Conservation (phyloP, 2,797 vertebrate genomes). For the Anguilla pacifica region DNA sequence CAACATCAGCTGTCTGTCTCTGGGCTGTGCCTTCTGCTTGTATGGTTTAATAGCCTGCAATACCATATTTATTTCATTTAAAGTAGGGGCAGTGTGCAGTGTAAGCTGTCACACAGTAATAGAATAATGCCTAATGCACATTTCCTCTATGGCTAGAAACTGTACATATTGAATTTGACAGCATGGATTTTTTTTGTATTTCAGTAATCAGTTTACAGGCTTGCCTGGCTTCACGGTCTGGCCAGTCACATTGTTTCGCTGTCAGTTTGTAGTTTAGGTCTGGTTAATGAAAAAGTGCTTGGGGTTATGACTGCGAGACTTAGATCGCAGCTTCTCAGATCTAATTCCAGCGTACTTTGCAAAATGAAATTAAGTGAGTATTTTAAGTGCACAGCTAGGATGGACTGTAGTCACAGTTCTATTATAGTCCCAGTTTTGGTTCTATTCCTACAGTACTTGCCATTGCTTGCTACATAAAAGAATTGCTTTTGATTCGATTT, state of each 20-base stretch:
- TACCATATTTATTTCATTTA: conserved; percentile 18
- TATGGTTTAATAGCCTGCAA: not conserved
- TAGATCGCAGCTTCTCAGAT: not conserved
- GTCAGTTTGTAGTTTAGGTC: not conserved
- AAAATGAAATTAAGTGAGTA: not conserved
- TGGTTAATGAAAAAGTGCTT: not conserved
- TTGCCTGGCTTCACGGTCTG: not conserved
- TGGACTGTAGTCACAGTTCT: not conserved
- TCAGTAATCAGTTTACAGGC: not conserved
- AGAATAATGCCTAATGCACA: not conserved
- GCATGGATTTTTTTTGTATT: not conserved
- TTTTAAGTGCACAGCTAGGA: not conserved
- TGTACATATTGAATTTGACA: conserved; percentile 8
- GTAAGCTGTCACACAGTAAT: conserved; percentile 1
- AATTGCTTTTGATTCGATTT: not conserved
- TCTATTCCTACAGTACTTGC: not conserved
- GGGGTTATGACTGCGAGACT: not conserved
- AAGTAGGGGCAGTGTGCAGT: not conserved
- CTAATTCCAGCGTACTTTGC: not conserved
- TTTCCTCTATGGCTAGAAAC: not conserved
- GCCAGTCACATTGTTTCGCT: not conserved
- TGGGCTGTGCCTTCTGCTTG: conserved; percentile 14
- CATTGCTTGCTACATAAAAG: not conserved
- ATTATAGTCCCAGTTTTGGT: not conserved
- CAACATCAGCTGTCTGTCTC: not conserved